Evolutionary conservation across 2,113 vertebrate genomes (phyloP), one percentile per base, ranked within the genome.

Genomic region (Microtus richardsoni): DNA sequence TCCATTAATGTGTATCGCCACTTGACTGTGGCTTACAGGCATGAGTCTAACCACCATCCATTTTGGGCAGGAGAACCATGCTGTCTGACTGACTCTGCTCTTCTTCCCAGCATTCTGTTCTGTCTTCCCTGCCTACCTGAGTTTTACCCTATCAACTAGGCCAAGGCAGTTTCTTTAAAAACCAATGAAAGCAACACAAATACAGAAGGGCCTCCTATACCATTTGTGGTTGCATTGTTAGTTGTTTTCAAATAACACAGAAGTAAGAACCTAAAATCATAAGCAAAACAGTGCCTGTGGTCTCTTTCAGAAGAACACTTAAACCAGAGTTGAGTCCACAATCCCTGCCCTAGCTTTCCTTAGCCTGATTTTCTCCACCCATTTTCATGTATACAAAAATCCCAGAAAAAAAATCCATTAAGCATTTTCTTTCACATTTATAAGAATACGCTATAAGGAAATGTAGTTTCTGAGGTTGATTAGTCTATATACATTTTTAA

Each of bases 381-480:
- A 17, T 36, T 88, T 44, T 16, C 44, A 70, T 30, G 3, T 21
- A 77, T 28, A n/a, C 47, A 94, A 66, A 49, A 75, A 91, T 84
- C 19, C 9, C 28, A 84, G 11, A 19, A 10, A 74, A 86, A 52
- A 52, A 52, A 26, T 13, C 7, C 70, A 91, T 60, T 26, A 41
- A 49, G 12, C 49, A 8, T 93, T 94, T 82, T 62, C 21, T 80
- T 60, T 88, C 21, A 82, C 11, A 82, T 91, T 92, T 47, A 3
- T 79, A 92, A 96, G 4, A 94, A 90, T 47, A 33, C 7, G 70
- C 21, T 12, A 80, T 86, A 88, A 88, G 22, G 13, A 71, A 85
- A 77, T 79, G 9, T 44, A 44, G 21, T 66, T 49, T 2, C 26
- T 78, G 60, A n/a, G 93, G 21, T 24, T 68, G 68, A 86, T 94